These are phyloP conservation scores for Cephalopholis sonnerati DNA, from an alignment of 2,113 vertebrate genomes.

Conservation along the genomic window DNA sequence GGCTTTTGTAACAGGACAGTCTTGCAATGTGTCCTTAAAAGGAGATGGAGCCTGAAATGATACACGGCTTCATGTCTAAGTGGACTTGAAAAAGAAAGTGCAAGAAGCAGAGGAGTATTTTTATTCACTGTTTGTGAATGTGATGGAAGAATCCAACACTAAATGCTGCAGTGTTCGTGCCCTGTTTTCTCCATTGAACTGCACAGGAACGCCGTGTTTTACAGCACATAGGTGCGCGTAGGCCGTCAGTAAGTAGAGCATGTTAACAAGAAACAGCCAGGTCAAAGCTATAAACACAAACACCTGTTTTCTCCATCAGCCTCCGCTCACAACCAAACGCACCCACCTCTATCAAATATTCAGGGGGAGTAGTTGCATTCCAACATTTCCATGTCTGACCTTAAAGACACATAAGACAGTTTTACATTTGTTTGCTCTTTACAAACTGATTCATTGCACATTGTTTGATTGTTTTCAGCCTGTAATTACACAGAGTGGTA, in stretches of 20 bases:
- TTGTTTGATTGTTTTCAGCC: constrained; percentile 4
- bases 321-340: constrained; percentile 4
- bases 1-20: background rate
- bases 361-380: constrained; percentile 8
- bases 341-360: constrained; percentile 20
- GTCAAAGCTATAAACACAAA: constrained; percentile 10
- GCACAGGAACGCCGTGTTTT: background rate
- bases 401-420: background rate
- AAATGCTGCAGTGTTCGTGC: background rate
- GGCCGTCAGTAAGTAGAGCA: background rate
- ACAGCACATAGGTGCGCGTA: background rate
- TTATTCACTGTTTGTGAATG: background rate
- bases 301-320: constrained; percentile 55
- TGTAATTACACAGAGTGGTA: constrained; percentile 20
- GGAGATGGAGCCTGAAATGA: no score
- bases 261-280: constrained; percentile 11
- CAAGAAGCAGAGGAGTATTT: background rate
- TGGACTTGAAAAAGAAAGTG: background rate
- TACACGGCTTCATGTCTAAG: background rate
- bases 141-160: background rate
- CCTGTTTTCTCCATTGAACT: background rate
- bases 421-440: constrained; percentile 18
- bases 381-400: background rate
- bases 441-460: constrained; percentile 9
- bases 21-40: no score